Evolutionary conservation across 1,140 invertebrate species (phyloP).

Genomic region (Neodiprion pinetum): DNA sequence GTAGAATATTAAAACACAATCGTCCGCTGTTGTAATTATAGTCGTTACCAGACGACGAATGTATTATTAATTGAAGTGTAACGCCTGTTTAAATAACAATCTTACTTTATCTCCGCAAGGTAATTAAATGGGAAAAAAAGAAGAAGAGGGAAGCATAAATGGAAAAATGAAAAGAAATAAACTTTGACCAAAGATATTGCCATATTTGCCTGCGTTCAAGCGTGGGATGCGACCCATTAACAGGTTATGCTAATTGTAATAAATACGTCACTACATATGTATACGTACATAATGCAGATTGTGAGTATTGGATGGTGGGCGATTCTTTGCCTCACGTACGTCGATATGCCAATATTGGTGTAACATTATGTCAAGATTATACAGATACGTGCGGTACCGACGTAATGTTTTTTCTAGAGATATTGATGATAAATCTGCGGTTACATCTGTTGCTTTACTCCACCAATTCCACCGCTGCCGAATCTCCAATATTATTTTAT

Average conservation of each 20-base stretch:
- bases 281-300: background rate
- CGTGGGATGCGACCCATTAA: constrained; percentile 14
- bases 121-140: background rate
- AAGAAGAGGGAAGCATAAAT: too few relatives aligned
- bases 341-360: background rate
- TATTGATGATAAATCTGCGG: too few relatives aligned
- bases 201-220: background rate
- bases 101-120: background rate
- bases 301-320: background rate
- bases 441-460: too few relatives aligned
- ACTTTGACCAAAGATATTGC: constrained; percentile 8
- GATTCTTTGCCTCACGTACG: background rate
- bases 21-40: too few relatives aligned
- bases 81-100: background rate
- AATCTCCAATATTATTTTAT: too few relatives aligned
- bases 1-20: too few relatives aligned
- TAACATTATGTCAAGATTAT: background rate
- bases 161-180: background rate
- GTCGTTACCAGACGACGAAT: too few relatives aligned
- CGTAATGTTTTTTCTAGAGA: too few relatives aligned
- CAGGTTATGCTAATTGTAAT: constrained; percentile 11
- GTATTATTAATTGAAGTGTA: background rate
- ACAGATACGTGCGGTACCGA: too few relatives aligned
- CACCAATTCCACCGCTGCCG: too few relatives aligned
- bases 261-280: constrained; percentile 4